These are phyloP conservation scores for Harmothoe impar DNA, from an alignment of 2,888 invertebrate species.

Conservation along the genomic window DNA sequence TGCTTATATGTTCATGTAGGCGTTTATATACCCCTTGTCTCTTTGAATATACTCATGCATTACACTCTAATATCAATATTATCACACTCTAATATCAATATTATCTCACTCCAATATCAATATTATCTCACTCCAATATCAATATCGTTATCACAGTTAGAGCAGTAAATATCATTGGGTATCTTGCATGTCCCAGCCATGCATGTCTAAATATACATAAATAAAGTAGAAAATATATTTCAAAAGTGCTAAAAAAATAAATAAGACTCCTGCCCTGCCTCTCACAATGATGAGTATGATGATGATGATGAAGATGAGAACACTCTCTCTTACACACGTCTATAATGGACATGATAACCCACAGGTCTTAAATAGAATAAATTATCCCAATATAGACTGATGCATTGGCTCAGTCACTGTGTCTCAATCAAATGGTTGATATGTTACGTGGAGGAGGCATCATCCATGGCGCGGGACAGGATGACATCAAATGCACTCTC, in stretches of 20 bases:
- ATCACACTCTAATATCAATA: no score
- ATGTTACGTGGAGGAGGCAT: no score
- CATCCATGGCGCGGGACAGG: neutral
- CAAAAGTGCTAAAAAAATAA: conserved; percentile 22
- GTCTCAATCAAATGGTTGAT: no score
- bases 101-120: no score
- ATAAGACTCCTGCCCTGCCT: neutral
- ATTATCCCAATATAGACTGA: neutral
- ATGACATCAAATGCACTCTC: neutral
- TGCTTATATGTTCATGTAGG: no score
- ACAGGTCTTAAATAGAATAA: neutral
- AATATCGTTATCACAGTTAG: neutral
- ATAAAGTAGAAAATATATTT: conserved; percentile 22
- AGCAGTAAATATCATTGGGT: conserved; percentile 12
- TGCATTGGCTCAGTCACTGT: no score
- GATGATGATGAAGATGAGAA: no score
- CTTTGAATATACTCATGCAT: neutral
- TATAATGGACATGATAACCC: no score
- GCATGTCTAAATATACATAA: neutral
- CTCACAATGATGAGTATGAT: no score
- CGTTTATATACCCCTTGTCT: neutral
- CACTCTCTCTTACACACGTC: no score
- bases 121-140: no score
- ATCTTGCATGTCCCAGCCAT: conserved; percentile 2
- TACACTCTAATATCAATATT: no score